phyloP scores from a whole-genome alignment of 2,888 invertebrate species.

The Pardosa pseudoannulata region DNA sequence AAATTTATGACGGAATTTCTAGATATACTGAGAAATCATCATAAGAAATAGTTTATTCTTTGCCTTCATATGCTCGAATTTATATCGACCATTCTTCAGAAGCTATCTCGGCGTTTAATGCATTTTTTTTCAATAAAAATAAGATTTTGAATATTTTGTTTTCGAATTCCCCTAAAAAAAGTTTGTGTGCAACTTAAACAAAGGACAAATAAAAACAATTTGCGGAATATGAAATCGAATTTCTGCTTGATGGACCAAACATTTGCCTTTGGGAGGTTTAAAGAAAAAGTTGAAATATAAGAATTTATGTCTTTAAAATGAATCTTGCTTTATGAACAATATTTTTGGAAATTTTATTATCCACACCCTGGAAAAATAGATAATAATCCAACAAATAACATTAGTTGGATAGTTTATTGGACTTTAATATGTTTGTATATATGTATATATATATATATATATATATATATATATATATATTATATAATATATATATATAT shows the following conservation, averaged over 20 bases:
- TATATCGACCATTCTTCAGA: not conserved
- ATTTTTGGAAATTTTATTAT: too few species aligned
- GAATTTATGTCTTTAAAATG: not conserved
- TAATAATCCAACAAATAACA: too few species aligned
- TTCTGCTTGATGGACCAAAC: constrained; percentile 67
- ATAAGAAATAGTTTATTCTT: not conserved
- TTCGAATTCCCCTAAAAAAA: not conserved
- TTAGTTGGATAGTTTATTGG: too few species aligned
- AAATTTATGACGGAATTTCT: too few species aligned
- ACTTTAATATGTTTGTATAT: too few species aligned
- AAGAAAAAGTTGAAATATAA: not conserved
- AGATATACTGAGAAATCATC: too few species aligned
- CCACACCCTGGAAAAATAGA: too few species aligned
- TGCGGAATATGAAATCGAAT: constrained; percentile 50
- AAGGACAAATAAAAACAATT: constrained; percentile 10
- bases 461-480: too few species aligned
- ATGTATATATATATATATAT: too few species aligned
- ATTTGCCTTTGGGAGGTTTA: constrained; percentile 37
- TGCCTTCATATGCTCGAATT: not conserved
- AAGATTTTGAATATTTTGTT: not conserved
- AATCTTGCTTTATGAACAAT: not conserved
- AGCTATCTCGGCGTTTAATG: not conserved
- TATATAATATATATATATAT: too few species aligned
- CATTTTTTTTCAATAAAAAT: not conserved
- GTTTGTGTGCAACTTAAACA: not conserved